Evolutionary conservation across 2,113 vertebrate genomes (phyloP).

Genomic region (Tonatia bakeri): DNA sequence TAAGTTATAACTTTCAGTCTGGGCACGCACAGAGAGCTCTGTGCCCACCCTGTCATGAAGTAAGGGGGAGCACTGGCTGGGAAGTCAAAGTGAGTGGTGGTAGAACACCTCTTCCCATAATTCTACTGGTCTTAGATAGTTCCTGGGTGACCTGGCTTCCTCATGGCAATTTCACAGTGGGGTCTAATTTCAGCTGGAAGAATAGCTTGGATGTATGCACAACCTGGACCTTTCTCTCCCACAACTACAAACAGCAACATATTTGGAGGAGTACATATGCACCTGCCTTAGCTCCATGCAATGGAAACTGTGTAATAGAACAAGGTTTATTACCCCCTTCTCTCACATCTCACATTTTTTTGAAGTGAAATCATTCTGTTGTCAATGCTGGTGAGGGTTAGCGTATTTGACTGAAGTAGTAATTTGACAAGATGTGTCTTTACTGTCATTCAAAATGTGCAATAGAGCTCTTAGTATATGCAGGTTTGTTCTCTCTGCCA

Average conservation of each 20-base stretch:
- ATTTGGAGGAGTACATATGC: background rate
- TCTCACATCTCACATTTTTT: constrained; percentile 4
- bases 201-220: background rate
- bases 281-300: background rate
- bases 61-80: background rate
- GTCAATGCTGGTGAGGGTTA: background rate
- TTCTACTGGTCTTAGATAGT: background rate
- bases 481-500: constrained; percentile 8
- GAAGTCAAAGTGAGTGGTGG: background rate
- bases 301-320: constrained; percentile 35
- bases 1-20: background rate
- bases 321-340: background rate
- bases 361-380: constrained; percentile 53
- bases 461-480: background rate
- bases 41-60: background rate
- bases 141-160: background rate
- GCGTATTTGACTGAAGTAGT: constrained; percentile 67
- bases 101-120: accelerated
- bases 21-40: background rate
- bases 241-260: background rate
- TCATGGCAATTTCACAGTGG: background rate
- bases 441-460: constrained; percentile 69
- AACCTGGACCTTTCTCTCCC: background rate
- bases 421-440: constrained; percentile 74
- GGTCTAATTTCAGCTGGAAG: background rate